phyloP scores from a whole-genome alignment of 2,888 invertebrate genomes.

The Antheraea assamensis region DNA sequence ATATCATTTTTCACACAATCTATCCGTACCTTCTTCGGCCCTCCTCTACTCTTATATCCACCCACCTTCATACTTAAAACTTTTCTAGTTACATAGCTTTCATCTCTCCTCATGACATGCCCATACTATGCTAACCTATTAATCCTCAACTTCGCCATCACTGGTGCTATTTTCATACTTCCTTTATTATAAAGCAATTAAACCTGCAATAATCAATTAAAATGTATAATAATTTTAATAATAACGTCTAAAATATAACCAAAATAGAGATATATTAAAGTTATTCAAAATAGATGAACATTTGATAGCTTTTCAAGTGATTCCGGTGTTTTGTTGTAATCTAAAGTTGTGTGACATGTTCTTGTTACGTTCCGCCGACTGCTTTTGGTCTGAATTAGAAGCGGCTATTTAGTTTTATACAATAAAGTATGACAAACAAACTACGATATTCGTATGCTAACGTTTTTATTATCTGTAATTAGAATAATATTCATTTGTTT shows the following conservation, averaged over 20 bases:
- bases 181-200: no score
- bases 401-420: constrained; percentile 24
- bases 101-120: no score
- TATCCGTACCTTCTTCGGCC: no score
- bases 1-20: no score
- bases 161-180: no score
- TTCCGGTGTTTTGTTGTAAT: constrained; percentile 39
- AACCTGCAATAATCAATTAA: background rate
- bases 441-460: background rate
- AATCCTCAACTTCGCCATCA: no score
- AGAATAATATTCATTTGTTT: background rate
- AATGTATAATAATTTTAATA: background rate
- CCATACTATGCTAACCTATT: no score
- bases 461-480: background rate
- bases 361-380: constrained; percentile 33
- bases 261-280: background rate
- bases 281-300: background rate
- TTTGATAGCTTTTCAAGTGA: constrained; percentile 25
- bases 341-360: constrained; percentile 46
- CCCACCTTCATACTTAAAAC: no score
- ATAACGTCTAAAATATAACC: background rate
- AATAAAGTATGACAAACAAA: background rate
- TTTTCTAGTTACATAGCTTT: no score
- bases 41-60: no score
- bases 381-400: constrained; percentile 36